Conservation (phyloP, 2,797 vertebrate genomes). For the Lepus townsendii region DNA sequence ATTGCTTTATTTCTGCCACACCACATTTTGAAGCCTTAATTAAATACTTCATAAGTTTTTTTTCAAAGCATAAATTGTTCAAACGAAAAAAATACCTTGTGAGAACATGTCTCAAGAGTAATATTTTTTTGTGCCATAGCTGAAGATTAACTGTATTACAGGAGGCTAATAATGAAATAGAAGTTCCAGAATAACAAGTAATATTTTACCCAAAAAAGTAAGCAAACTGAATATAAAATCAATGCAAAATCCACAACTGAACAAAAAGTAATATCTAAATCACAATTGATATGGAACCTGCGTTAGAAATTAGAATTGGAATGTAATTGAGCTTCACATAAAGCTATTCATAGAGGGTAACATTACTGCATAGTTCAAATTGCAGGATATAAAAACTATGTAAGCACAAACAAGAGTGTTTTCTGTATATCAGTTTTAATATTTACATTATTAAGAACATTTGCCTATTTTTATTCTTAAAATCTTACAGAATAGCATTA, state of each 20-base stretch:
- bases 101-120: constrained; percentile 8
- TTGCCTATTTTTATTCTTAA: constrained; percentile 22
- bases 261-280: not conserved
- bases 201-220: constrained; percentile 50
- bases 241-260: not conserved
- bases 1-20: constrained; percentile 39
- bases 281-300: not conserved
- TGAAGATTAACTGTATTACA: constrained; percentile 43
- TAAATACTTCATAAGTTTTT: constrained; percentile 49
- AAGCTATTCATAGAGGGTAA: not conserved
- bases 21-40: not conserved
- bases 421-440: not conserved
- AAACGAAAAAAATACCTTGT: constrained; percentile 47
- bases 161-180: constrained; percentile 13
- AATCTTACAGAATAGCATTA: not conserved
- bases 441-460: not conserved
- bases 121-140: constrained; percentile 19
- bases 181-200: not conserved
- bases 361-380: not conserved
- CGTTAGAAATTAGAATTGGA: not conserved
- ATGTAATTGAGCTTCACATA: not conserved
- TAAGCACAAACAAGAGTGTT: not conserved
- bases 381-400: constrained; percentile 5
- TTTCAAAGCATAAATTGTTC: constrained; percentile 52
- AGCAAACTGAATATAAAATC: constrained; percentile 6